Percentiles rank a stretch among this genome's conserved stretches.
Evolutionary conservation across 1,140 invertebrate species (phyloP).

Genomic region (Aricia agestis): DNA sequence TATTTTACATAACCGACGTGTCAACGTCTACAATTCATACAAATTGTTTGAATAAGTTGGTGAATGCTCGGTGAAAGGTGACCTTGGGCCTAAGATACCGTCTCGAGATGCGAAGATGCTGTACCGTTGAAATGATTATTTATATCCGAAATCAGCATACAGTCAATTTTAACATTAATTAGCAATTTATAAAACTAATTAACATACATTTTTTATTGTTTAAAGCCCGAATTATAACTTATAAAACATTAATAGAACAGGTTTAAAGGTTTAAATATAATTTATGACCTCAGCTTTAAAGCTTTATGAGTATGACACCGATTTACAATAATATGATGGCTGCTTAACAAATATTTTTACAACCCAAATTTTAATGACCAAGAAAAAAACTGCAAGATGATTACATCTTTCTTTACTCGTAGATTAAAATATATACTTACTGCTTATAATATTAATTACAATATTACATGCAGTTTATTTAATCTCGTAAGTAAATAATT

Average conservation of each 20-base stretch:
- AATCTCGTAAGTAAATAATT: no score
- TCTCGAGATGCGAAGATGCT: not conserved
- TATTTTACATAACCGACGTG: slow-evolving; percentile 60
- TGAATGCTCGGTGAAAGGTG: slow-evolving; percentile 39
- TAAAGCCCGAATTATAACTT: not conserved
- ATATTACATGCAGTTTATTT: no score
- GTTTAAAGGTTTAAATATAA: not conserved
- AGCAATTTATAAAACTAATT: not conserved
- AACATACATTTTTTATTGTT: not conserved
- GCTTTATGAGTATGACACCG: not conserved
- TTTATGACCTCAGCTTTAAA: not conserved
- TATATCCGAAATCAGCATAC: not conserved
- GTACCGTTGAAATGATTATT: not conserved
- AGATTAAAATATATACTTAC: no score
- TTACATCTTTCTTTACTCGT: no score
- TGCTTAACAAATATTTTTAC: not conserved
- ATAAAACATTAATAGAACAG: not conserved
- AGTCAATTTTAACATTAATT: not conserved
- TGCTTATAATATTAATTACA: no score
- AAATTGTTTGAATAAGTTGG: slow-evolving; percentile 31
- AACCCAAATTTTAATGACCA: not conserved
- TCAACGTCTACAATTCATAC: slow-evolving; percentile 35
- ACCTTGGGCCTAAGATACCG: slow-evolving; percentile 29
- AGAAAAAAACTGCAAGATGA: not conserved
- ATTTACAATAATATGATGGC: not conserved